Evolutionary conservation across 2,113 vertebrate genomes (phyloP), one percentile per base, ranked within the genome.

Genomic region (Chaetops frenatus): DNA sequence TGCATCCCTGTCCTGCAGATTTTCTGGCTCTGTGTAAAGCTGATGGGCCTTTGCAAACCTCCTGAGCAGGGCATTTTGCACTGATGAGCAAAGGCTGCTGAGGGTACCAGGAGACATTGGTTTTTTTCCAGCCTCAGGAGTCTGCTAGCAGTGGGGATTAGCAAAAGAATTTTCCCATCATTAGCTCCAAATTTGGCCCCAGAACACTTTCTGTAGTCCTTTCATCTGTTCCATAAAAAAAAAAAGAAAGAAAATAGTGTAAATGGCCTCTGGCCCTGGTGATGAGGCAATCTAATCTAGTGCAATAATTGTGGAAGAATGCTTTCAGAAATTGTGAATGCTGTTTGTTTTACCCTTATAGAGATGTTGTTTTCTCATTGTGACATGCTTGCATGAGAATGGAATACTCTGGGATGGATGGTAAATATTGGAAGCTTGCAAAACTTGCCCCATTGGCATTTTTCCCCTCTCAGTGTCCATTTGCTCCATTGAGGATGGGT

Each of bases 271-370:
- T 91, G 92, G 93, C 92, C 94, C 71, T 58, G 67, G 50, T 72
- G 94, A 64, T 97, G 96, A 95, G 94, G 95, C 96, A 96, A 93
- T 97, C 91, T 85, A 56, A 94, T 88, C 80, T 83, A 95, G 78
- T 89, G 90, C 93, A 95, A 90, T 94, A 50, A 73, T 83, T 94
- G 53, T 61, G 81, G 91, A 95, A 84, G 86, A 97, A 95, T 95
- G 93, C 89, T 96, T 76, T 76, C 91, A 87, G 91, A 85, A 85
- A 89, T 81, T 70, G 69, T 73, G 79, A 82, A 57, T 81, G 70
- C 87, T 96, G 84, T 95, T 96, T 93, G 84, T 94, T 95, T 96
- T 95, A 91, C 93, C 95, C 94, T 80, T 76, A 71, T 80, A 90
- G 95, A 94, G 84, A 73, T 28, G 87, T 50, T 87, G 70, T 77